phyloP scores from a whole-genome alignment of 1,140 invertebrate genomes.

The Triops cancriformis region DNA sequence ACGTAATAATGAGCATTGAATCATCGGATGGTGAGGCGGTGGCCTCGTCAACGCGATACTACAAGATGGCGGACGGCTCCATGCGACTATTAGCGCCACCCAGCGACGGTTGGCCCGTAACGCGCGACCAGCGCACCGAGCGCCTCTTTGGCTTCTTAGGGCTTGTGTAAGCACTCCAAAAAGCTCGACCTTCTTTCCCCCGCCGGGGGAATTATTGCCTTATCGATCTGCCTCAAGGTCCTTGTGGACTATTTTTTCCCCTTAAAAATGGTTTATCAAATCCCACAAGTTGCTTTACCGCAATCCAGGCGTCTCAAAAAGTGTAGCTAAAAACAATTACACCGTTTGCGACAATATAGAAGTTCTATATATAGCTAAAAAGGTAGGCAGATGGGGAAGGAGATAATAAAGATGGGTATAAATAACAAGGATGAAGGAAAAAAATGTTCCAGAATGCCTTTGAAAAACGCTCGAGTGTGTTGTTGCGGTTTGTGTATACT shows the following conservation, averaged over 20 bases:
- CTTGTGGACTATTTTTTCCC: background rate
- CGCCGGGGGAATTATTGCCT: background rate
- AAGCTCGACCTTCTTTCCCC: background rate
- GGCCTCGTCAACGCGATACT: slow-evolving; percentile 12
- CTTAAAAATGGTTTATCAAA: background rate
- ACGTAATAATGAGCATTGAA: background rate
- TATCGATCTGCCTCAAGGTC: background rate
- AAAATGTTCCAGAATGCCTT: background rate
- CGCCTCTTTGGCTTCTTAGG: background rate
- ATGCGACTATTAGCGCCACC: background rate
- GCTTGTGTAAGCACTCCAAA: background rate
- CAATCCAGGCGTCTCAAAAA: background rate
- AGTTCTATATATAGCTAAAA: slow-evolving; percentile 13
- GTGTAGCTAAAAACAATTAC: background rate
- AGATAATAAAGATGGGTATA: background rate
- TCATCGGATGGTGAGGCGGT: slow-evolving; percentile 12
- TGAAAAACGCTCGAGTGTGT: background rate
- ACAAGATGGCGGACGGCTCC: background rate
- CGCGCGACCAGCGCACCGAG: background rate
- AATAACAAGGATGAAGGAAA: background rate
- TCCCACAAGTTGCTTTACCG: background rate
- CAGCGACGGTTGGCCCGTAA: background rate
- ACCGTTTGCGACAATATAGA: background rate
- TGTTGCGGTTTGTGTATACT: background rate
- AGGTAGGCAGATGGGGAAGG: background rate